These are phyloP conservation scores for Carduelis carduelis DNA, from an alignment of 2,797 vertebrate genomes.

Conservation along the genomic window DNA sequence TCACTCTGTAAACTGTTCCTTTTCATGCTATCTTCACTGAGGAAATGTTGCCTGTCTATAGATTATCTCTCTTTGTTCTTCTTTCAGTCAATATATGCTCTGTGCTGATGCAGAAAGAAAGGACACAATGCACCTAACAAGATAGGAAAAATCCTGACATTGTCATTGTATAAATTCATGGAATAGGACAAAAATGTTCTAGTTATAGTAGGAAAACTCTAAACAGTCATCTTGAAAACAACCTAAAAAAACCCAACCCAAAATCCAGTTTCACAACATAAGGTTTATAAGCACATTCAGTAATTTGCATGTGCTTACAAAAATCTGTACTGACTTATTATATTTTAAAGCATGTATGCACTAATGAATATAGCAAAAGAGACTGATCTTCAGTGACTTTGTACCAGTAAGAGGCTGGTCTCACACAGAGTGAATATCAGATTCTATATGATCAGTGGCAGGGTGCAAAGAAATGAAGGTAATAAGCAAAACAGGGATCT, in stretches of 20 bases:
- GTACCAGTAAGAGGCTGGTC: neutral
- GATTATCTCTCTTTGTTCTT: neutral
- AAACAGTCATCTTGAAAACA: neutral
- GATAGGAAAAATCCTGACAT: neutral
- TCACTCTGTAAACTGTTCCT: neutral
- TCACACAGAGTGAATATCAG: neutral
- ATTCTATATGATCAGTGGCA: neutral
- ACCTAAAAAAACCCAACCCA: rapidly evolving
- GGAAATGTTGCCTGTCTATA: neutral
- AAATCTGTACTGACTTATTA: neutral
- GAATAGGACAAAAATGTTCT: neutral
- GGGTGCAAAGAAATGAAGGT: neutral
- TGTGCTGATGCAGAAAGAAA: neutral
- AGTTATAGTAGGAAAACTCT: neutral
- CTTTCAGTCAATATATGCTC: neutral
- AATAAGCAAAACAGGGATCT: neutral
- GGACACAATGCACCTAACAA: neutral
- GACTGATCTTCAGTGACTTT: neutral
- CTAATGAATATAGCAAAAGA: neutral
- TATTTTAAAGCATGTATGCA: neutral
- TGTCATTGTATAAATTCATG: neutral
- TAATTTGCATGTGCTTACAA: neutral
- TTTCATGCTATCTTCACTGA: neutral
- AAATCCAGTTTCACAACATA: neutral
- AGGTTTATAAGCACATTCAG: neutral